Percentiles rank a stretch among this genome's conserved stretches.
Evolutionary conservation across 2,113 vertebrate species (phyloP).

Genomic region (Toxostoma redivivum): DNA sequence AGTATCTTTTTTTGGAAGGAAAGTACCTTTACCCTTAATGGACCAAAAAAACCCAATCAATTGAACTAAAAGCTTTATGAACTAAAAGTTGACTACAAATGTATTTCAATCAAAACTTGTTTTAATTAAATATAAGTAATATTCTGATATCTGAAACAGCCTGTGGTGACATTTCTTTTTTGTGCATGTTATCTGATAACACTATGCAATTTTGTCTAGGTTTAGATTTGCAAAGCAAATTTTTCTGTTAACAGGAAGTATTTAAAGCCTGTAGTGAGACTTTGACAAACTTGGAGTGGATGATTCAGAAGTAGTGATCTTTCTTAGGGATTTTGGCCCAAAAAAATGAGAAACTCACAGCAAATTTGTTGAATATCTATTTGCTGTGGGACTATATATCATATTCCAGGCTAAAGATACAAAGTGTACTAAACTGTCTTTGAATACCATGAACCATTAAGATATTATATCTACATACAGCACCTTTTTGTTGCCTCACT

Average conservation of each 20-base stretch:
- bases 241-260: neutral
- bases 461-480: neutral
- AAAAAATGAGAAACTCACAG: neutral
- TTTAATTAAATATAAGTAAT: constrained; percentile 21
- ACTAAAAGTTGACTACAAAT: neutral
- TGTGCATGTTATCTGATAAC: neutral
- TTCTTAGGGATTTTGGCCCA: neutral
- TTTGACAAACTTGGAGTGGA: neutral
- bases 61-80: neutral
- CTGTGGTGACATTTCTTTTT: neutral
- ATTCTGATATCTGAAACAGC: neutral
- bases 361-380: neutral
- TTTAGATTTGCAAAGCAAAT: neutral
- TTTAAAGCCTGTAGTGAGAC: neutral
- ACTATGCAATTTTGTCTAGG: neutral
- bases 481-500: neutral
- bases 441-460: neutral
- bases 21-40: neutral
- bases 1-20: neutral
- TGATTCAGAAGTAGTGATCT: neutral
- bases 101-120: neutral
- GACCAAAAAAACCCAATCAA: neutral
- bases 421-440: neutral
- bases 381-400: neutral
- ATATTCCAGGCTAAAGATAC: neutral